Evolutionary conservation across 2,113 vertebrate species (phyloP).

Genomic region (Misgurnus anguillicaudatus): DNA sequence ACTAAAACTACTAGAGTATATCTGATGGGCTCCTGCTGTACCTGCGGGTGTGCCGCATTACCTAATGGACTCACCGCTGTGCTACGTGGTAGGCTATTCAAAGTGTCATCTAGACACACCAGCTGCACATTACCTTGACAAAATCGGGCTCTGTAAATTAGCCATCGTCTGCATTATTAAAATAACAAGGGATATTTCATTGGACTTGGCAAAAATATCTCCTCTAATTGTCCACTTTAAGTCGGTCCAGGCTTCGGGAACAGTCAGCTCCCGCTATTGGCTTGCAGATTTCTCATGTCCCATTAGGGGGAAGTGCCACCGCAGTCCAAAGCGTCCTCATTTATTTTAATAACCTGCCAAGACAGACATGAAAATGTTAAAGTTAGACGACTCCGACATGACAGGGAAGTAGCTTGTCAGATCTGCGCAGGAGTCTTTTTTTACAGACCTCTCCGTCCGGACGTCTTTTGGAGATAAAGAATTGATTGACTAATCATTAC

Average conservation of each 20-base stretch:
- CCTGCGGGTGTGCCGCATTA: conserved; percentile 7
- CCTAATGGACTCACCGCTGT: conserved; percentile 7
- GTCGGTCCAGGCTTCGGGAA: conserved; percentile 84
- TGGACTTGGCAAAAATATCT: conserved; percentile 83
- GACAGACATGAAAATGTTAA: conserved; percentile 95
- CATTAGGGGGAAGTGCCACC: conserved; percentile 83
- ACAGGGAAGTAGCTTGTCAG: conserved; percentile 90
- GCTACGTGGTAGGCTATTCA: conserved; percentile 81
- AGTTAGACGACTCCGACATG: conserved; percentile 87
- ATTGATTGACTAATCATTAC: conserved; percentile 83
- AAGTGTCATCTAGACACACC: conserved; percentile 89
- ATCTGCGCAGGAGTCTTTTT: conserved; percentile 86
- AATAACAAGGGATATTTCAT: conserved; percentile 98
- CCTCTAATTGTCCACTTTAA: conserved; percentile 98
- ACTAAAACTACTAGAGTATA: neutral
- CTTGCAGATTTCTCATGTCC: conserved; percentile 87
- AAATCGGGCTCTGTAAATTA: conserved; percentile 91
- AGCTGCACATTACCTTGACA: conserved; percentile 91
- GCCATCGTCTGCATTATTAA: conserved; percentile 95
- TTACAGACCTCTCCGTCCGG: conserved; percentile 76
- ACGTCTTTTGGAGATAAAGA: conserved; percentile 69
- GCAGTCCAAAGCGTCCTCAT: conserved; percentile 88
- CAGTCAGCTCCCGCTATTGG: conserved; percentile 85
- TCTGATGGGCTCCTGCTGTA: neutral
- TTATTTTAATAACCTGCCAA: conserved; percentile 99